A percentile compares a stretch with the other conserved stretches of the same genome.
These are phyloP conservation scores for Nannospalax galili DNA, from an alignment of 2,113 vertebrate genomes.

Conservation along the genomic window DNA sequence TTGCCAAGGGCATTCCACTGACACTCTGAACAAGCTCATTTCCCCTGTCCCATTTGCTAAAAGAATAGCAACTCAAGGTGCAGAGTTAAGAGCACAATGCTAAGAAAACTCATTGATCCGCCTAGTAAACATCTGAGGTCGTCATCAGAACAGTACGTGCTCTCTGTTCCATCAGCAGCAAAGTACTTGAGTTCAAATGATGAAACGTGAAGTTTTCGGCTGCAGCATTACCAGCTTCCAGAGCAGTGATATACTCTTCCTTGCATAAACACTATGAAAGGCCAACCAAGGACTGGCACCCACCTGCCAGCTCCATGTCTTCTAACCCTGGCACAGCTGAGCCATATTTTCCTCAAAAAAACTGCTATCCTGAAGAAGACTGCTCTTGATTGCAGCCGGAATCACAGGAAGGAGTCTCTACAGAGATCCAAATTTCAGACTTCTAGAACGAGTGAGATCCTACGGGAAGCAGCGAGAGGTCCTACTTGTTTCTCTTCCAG, in stretches of 20 bases:
- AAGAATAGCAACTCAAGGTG: not conserved
- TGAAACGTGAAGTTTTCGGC: not conserved
- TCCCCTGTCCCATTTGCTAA: not conserved
- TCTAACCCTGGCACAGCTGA: not conserved
- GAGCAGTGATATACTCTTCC: not conserved
- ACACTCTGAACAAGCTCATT: not conserved
- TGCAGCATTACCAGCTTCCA: not conserved
- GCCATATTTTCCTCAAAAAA: conserved; percentile 23
- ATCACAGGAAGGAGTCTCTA: conserved; percentile 25
- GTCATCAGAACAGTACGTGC: not conserved
- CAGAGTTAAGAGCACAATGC: not conserved
- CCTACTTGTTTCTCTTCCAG: conserved; percentile 85
- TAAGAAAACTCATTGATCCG: not conserved
- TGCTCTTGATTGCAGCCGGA: not conserved
- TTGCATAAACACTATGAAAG: conserved; percentile 6
- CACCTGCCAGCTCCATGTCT: not conserved
- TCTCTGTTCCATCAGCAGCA: conserved; percentile 6
- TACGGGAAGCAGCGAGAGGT: not conserved
- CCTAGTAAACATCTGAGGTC: not conserved
- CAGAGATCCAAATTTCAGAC: not conserved
- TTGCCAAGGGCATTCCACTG: not conserved
- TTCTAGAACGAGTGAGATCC: not conserved
- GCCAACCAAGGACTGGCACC: not conserved
- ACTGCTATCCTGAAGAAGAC: not conserved
- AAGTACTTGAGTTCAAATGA: conserved; percentile 48